A percentile compares a stretch with the other conserved stretches of the same genome.
Evolutionary conservation across 1,140 invertebrate genomes (phyloP).

Genomic region (Lycorma delicatula): DNA sequence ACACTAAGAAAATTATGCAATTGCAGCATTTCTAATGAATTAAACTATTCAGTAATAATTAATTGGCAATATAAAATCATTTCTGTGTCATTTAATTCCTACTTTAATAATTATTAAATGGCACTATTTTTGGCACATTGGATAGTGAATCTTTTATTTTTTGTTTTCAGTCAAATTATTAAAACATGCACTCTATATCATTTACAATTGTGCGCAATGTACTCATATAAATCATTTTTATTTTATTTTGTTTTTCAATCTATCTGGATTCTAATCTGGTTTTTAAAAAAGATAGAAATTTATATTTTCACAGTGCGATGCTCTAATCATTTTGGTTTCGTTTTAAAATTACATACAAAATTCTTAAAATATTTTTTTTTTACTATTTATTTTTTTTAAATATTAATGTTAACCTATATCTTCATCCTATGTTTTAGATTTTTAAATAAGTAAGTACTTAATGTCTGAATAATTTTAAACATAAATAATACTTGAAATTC

Average conservation of each 20-base stretch:
- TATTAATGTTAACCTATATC: background rate
- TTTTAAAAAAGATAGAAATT: conserved; percentile 1
- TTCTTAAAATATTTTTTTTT: background rate
- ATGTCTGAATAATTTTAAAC: background rate
- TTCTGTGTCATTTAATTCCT: no score
- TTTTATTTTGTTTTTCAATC: background rate
- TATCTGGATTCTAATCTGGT: background rate
- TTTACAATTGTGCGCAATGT: background rate
- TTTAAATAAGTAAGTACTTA: background rate
- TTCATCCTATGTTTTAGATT: background rate
- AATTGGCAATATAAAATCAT: no score
- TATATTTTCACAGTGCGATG: background rate
- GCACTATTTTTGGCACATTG: conserved; percentile 4
- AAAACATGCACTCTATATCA: background rate
- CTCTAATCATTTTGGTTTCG: background rate
- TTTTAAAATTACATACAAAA: background rate
- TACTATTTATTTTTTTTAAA: background rate
- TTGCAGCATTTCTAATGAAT: no score
- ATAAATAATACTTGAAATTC: background rate
- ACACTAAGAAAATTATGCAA: no score
- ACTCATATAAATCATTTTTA: background rate
- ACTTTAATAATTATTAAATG: background rate
- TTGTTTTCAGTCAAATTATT: background rate
- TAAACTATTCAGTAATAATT: no score
- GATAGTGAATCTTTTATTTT: background rate